A percentile compares a stretch with the other conserved stretches of the same genome.
Evolutionary conservation across 2,888 invertebrate genomes (phyloP).

Genomic region (Plagiodera versicolora): DNA sequence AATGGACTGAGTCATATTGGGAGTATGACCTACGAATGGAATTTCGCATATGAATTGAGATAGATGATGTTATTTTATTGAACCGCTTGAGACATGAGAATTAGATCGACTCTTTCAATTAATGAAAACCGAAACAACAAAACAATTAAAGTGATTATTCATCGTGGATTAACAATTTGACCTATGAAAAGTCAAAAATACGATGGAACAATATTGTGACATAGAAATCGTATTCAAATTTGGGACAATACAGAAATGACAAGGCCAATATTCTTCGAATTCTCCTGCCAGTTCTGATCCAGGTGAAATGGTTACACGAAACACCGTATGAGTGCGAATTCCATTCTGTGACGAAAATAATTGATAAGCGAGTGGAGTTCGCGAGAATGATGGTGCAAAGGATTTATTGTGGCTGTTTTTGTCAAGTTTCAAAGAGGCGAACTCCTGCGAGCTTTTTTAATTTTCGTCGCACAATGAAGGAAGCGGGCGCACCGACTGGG

Average conservation of each 20-base stretch:
- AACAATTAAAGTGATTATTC: neutral
- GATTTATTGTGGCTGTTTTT: neutral
- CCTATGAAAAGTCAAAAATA: too few species aligned
- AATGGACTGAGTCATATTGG: conserved; percentile 14
- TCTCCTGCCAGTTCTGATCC: conserved; percentile 1
- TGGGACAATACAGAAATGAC: neutral
- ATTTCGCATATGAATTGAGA: neutral
- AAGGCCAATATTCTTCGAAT: conserved; percentile 7
- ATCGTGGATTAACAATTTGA: too few species aligned
- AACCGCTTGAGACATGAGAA: neutral
- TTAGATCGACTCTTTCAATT: neutral
- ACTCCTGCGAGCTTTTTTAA: neutral
- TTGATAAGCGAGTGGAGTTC: neutral
- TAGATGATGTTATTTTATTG: neutral
- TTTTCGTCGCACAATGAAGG: neutral
- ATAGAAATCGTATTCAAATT: too few species aligned
- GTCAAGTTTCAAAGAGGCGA: neutral
- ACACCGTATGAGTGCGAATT: neutral
- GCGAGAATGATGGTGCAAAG: neutral
- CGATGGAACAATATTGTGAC: too few species aligned
- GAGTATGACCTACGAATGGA: conserved; percentile 1
- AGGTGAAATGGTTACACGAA: neutral
- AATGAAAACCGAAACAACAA: neutral
- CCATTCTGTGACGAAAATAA: neutral
- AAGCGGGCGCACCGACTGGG: neutral